A percentile compares a stretch with the other conserved stretches of the same genome.
These are phyloP conservation scores for Cervus canadensis DNA, from an alignment of 2,113 vertebrate species.

Conservation along the genomic window DNA sequence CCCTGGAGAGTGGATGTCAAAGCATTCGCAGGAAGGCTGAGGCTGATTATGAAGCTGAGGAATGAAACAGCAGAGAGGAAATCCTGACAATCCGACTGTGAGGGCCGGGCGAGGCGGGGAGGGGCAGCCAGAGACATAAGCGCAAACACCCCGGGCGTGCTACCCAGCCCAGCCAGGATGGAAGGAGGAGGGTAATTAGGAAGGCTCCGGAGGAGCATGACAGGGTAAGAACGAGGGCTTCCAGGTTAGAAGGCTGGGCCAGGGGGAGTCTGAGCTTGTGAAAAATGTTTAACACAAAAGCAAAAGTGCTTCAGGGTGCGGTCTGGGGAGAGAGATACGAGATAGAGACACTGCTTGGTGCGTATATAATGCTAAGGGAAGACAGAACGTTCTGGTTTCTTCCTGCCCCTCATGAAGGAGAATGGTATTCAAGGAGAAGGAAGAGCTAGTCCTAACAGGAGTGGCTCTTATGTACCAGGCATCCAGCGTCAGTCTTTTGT, in stretches of 20 bases:
- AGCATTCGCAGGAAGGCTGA: background rate
- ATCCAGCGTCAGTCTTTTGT: background rate
- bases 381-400: background rate
- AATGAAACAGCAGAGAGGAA: background rate
- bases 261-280: background rate
- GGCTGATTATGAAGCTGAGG: background rate
- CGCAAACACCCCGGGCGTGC: rapidly evolving
- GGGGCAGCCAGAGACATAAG: background rate
- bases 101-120: rapidly evolving
- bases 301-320: background rate
- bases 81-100: background rate
- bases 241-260: background rate
- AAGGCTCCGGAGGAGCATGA: background rate
- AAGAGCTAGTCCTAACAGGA: background rate
- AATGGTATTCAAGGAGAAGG: background rate
- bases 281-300: background rate
- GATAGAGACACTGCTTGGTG: background rate
- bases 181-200: background rate
- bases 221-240: rapidly evolving
- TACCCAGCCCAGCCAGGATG: background rate
- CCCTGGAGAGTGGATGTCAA: background rate
- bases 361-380: background rate
- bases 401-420: background rate
- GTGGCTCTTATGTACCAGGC: background rate
- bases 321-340: background rate